Evolutionary conservation across 35 echinoderm and acorn worm species (phyloP), one percentile per base, ranked within the genome.

Genomic region (Apostichopus japonicus): DNA sequence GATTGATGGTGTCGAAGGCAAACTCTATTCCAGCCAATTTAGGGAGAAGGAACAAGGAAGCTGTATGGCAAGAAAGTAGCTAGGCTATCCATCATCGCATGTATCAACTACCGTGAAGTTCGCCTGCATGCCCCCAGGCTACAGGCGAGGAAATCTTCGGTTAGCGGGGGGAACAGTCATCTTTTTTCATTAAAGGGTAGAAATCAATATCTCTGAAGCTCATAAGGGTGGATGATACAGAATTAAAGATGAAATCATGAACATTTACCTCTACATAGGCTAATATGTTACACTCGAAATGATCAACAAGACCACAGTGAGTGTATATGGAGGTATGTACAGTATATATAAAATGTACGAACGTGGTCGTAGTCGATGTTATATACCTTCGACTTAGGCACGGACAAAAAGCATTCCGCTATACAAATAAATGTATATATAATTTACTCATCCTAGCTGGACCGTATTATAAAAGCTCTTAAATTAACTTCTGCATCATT

Each of bases 11-110:
- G 54, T 57, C 54, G 56, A 84, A 84, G 81, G 56, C 81, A 84
- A 84, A 84, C 81, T 57, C 81, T 84, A 84, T 84, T 84, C 56
- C 81, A 84, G 81, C 81, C 81, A 84, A 84, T 84, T 84, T 84
- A 84, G 81, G 54, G 57, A 19, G 15, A 57, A 56, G 81, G 54
- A 57, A 84, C 56, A 58, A 84, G 54, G 56, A 84, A 84, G 54
- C 81, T 44, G 54, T 19, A 55, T 84, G 54, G 54, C 81, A 58
- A 84, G 21, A 6, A 55, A 57, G 54, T 84, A 84, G 81, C 56
- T 24, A 23, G 54, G 55, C 81, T 58, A 84, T 84, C 81, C 81
- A 84, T 84, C 81, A 84, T 58, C 81, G 54, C 81, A 84, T 84
- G 24, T 84, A 84, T 75, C 71, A 75, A 75, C 81, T 84, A 57